phyloP scores from a whole-genome alignment of 2,888 invertebrate species.

The Celastrina argiolus region DNA sequence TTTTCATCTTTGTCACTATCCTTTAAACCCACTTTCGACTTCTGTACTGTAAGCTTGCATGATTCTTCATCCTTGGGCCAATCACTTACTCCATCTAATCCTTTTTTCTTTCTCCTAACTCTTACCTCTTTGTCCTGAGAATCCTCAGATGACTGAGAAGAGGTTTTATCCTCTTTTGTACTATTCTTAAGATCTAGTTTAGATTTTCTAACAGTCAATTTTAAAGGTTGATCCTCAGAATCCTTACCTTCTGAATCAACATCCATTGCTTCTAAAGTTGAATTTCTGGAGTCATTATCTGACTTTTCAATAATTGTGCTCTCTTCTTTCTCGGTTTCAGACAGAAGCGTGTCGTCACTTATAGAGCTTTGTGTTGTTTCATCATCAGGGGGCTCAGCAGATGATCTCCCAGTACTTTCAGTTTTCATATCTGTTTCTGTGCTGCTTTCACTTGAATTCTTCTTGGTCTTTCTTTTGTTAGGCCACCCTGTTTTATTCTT shows the following conservation, averaged over 20 bases:
- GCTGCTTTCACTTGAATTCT: constrained; percentile 51
- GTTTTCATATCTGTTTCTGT: constrained; percentile 48
- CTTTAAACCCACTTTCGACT: constrained; percentile 30
- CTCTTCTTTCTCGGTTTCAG: constrained; percentile 46
- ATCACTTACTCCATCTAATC: background rate
- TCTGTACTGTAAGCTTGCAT: background rate
- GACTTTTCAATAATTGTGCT: constrained; percentile 39
- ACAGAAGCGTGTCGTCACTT: constrained; percentile 50
- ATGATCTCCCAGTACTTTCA: constrained; percentile 53
- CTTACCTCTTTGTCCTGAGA: constrained; percentile 40
- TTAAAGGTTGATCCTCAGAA: constrained; percentile 26
- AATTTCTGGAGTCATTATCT: constrained; percentile 27
- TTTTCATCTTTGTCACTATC: constrained; percentile 44
- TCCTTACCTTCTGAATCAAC: constrained; percentile 26
- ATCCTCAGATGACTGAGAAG: constrained; percentile 44
- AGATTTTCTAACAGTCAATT: constrained; percentile 23
- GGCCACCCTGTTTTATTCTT: constrained; percentile 92
- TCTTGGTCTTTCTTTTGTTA: constrained; percentile 67
- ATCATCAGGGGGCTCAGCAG: constrained; percentile 53
- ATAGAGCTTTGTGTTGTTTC: constrained; percentile 54
- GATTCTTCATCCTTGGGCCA: constrained; percentile 12
- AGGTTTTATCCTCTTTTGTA: constrained; percentile 42
- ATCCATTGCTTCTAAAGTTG: constrained; percentile 22
- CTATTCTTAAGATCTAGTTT: constrained; percentile 34
- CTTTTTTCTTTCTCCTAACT: constrained; percentile 31